phyloP scores from a whole-genome alignment of 2,888 invertebrate genomes.

The Temnothorax unifasciatus region DNA sequence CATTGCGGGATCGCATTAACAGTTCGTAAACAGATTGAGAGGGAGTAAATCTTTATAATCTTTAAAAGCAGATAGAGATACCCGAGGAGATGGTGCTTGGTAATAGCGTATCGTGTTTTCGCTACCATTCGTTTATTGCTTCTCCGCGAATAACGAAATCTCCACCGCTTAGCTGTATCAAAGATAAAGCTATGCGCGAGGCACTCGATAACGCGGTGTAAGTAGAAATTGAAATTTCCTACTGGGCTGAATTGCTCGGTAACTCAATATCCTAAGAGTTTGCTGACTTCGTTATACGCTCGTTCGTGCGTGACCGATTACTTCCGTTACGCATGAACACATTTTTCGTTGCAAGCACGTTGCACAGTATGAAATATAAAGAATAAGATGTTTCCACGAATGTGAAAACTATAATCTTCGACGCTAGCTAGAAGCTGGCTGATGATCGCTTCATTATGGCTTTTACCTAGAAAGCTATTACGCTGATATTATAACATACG shows the following conservation, averaged over 20 bases:
- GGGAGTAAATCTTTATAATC: conserved; percentile 26
- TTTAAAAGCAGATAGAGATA: conserved; percentile 24
- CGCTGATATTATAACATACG: neutral
- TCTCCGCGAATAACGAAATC: conserved; percentile 51
- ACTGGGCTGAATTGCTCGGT: conserved; percentile 28
- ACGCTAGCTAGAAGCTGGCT: neutral
- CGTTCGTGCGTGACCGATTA: conserved; percentile 50
- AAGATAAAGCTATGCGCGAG: conserved; percentile 52
- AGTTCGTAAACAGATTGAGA: conserved; percentile 32
- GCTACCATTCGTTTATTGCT: conserved; percentile 46
- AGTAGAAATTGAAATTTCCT: conserved; percentile 57
- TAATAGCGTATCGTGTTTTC: conserved; percentile 38
- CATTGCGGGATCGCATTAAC: conserved; percentile 23
- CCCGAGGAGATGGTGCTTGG: neutral
- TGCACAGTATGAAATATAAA: conserved; percentile 7
- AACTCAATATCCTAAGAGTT: conserved; percentile 55
- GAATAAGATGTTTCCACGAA: conserved; percentile 3
- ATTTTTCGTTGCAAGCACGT: conserved; percentile 41
- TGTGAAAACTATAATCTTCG: neutral
- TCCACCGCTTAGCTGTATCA: conserved; percentile 36
- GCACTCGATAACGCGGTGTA: conserved; percentile 47
- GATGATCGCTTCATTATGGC: neutral
- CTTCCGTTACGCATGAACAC: conserved; percentile 40
- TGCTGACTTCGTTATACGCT: conserved; percentile 47
- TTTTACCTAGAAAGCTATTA: neutral